A percentile compares a stretch with the other conserved stretches of the same genome.
These are phyloP conservation scores for Drosophila nr. fundita DNA, from an alignment of 2,888 invertebrate species.

Conservation along the genomic window DNA sequence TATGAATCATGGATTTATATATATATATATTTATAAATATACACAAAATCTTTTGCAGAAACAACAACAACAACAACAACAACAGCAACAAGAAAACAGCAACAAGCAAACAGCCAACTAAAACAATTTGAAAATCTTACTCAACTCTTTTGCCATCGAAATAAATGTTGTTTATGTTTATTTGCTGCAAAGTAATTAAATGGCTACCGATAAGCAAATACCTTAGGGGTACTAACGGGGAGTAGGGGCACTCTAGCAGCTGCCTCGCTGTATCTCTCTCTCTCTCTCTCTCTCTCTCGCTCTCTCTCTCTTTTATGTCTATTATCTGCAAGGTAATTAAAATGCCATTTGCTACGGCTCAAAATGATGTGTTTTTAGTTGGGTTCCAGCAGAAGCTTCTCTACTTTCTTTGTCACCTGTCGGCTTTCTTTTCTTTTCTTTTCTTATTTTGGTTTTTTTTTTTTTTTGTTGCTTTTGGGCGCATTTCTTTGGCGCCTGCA, in stretches of 20 bases:
- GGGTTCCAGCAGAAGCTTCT: neutral
- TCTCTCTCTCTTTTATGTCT: neutral
- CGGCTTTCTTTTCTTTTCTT: conserved; percentile 1
- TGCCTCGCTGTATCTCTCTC: neutral
- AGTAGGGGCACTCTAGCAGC: neutral
- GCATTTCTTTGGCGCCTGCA: conserved; percentile 31
- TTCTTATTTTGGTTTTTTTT: neutral
- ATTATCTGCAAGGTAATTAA: neutral
- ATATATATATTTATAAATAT: neutral
- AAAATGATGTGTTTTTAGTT: neutral
- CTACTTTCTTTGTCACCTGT: conserved; percentile 2
- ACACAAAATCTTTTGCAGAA: neutral
- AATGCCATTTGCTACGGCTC: neutral
- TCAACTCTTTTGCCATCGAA: conserved; percentile 32
- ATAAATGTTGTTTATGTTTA: conserved; percentile 65
- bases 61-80: conserved; percentile 8
- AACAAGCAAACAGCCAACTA: conserved; percentile 10
- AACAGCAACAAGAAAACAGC: conserved; percentile 12
- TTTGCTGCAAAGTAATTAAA: conserved; percentile 70
- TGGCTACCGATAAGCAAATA: conserved; percentile 59
- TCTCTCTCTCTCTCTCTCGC: neutral
- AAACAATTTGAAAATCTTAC: conserved; percentile 24
- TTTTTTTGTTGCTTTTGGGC: neutral
- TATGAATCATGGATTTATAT: neutral
- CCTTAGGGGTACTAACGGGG: conserved; percentile 4